Evolutionary conservation across 92 coral and sea anemone species (phyloP).

Genomic region (Siderastrea siderea): DNA sequence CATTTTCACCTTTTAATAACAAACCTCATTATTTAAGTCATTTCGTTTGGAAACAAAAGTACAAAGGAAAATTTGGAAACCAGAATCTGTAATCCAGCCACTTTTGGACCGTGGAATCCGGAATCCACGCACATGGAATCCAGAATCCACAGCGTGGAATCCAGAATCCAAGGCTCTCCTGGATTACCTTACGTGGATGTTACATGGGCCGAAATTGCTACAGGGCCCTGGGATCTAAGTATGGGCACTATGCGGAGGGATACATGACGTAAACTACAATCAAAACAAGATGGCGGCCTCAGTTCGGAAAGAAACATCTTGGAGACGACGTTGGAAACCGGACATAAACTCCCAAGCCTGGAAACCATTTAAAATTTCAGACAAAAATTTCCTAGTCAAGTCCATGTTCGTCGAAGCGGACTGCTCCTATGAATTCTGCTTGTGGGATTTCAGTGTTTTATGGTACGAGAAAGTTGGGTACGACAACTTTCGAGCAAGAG

Average conservation of each 20-base stretch:
- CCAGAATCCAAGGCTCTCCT: too few relatives aligned
- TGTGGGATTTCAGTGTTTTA: slow-evolving; percentile 79
- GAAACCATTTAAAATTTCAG: slow-evolving; percentile 76
- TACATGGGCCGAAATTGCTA: too few relatives aligned
- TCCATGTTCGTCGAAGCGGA: slow-evolving; percentile 75
- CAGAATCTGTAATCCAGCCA: too few relatives aligned
- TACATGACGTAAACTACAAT: neutral
- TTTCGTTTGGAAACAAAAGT: too few relatives aligned
- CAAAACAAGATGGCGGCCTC: slow-evolving; percentile 76
- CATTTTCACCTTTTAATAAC: too few relatives aligned
- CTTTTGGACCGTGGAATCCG: too few relatives aligned
- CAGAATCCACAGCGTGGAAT: too few relatives aligned
- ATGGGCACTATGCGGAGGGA: neutral
- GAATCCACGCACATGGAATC: too few relatives aligned
- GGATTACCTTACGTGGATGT: too few relatives aligned
- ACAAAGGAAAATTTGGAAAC: too few relatives aligned
- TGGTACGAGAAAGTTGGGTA: slow-evolving; percentile 87
- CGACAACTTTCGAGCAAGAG: slow-evolving; percentile 68
- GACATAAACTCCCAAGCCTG: slow-evolving; percentile 86
- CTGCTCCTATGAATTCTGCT: slow-evolving; percentile 85
- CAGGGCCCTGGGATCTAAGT: too few relatives aligned
- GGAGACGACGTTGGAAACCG: slow-evolving; percentile 87
- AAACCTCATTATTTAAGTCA: too few relatives aligned
- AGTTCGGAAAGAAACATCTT: slow-evolving; percentile 48
- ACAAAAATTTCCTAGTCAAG: slow-evolving; percentile 68